These are phyloP conservation scores for Brachionus manjavacas DNA, from an alignment of 1,140 invertebrate genomes.

Conservation along the genomic window DNA sequence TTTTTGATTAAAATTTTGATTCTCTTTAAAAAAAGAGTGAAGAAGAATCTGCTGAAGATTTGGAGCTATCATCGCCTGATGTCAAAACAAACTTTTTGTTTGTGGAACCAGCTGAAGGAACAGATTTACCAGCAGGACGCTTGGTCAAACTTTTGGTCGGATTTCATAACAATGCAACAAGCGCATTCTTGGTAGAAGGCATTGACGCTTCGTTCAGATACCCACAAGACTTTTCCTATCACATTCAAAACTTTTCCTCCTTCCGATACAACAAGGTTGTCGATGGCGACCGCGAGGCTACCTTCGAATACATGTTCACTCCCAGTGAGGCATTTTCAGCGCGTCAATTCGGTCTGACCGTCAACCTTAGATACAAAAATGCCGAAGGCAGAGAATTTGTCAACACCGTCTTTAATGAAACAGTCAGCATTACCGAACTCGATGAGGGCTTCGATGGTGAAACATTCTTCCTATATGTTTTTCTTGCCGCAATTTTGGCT, in stretches of 20 bases:
- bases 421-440: conserved; percentile 89
- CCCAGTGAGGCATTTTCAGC: conserved; percentile 90
- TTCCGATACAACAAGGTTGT: conserved; percentile 81
- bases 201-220: conserved; percentile 96
- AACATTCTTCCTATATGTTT: conserved; percentile 92
- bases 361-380: conserved; percentile 89
- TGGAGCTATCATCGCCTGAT: neutral
- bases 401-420: conserved; percentile 96
- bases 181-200: conserved; percentile 81
- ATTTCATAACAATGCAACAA: conserved; percentile 84
- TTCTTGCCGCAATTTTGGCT: conserved; percentile 80
- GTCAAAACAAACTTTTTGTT: conserved; percentile 36
- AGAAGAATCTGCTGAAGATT: conserved; percentile 7
- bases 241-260: conserved; percentile 94
- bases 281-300: conserved; percentile 83
- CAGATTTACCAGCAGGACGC: conserved; percentile 81
- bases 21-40: neutral
- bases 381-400: conserved; percentile 65
- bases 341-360: conserved; percentile 85
- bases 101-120: conserved; percentile 22
- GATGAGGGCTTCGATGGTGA: conserved; percentile 95
- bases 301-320: conserved; percentile 87
- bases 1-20: neutral
- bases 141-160: conserved; percentile 91
- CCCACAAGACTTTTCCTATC: conserved; percentile 94